phyloP scores from a whole-genome alignment of 37 sponge, comb jelly and placozoan genomes.

The Diacarnus erythraeanus region DNA sequence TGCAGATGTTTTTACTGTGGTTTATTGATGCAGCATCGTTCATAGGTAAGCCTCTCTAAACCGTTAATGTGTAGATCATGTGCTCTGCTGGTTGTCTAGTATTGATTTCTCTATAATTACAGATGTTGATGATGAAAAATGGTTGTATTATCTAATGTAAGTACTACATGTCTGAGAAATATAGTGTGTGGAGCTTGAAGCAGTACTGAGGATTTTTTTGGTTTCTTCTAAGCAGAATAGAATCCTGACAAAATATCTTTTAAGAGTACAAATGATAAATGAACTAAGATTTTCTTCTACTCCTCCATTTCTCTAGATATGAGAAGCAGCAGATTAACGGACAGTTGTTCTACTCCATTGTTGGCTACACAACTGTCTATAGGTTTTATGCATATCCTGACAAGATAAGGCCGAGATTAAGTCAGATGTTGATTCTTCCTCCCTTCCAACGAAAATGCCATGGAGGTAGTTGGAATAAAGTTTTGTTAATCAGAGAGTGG shows the following conservation, averaged over 20 bases:
- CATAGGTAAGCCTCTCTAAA: slow-evolving; percentile 60
- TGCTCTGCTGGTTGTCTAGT: too few relatives aligned
- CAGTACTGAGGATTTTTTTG: too few relatives aligned
- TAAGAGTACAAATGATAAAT: too few relatives aligned
- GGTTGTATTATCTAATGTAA: slow-evolving; percentile 81
- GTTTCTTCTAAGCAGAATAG: too few relatives aligned
- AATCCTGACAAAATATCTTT: too few relatives aligned
- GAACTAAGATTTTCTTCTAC: too few relatives aligned
- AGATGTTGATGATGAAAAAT: slow-evolving; percentile 87
- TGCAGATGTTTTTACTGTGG: slow-evolving; percentile 86
- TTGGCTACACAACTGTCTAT: slow-evolving; percentile 84
- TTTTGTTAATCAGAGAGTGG: too few relatives aligned
- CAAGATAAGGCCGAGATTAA: slow-evolving; percentile 80
- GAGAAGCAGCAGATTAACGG: background rate
- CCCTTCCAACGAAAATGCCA: slow-evolving; percentile 88
- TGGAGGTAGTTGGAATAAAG: too few relatives aligned
- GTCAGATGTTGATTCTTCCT: slow-evolving; percentile 91
- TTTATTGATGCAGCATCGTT: slow-evolving; percentile 89
- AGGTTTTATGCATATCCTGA: slow-evolving; percentile 92
- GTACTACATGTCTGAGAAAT: too few relatives aligned
- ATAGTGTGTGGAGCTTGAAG: too few relatives aligned
- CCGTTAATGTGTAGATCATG: too few relatives aligned
- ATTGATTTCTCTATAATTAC: background rate
- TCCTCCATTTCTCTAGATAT: slow-evolving; percentile 3
- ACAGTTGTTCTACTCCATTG: slow-evolving; percentile 45